Conservation (phyloP, 2,888 invertebrate genomes). For the Anarsia innoxiella region DNA sequence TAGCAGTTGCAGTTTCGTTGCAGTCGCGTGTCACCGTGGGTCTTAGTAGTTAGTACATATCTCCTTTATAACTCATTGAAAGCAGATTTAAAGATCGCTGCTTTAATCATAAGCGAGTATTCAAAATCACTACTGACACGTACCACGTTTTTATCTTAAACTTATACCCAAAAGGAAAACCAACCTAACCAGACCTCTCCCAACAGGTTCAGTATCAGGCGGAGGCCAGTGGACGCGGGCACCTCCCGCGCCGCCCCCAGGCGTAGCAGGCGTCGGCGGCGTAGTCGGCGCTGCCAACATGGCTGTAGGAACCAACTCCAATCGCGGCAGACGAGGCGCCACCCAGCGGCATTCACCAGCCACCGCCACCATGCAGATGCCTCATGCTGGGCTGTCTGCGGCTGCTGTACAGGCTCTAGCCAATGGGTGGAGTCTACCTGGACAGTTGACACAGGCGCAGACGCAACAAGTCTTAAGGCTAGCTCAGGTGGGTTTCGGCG, state of each 20-base stretch:
- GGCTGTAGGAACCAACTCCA: constrained; percentile 38
- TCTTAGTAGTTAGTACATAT: too few species aligned
- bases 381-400: constrained; percentile 52
- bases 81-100: too few species aligned
- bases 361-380: constrained; percentile 55
- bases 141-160: too few species aligned
- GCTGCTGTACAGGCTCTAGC: constrained; percentile 62
- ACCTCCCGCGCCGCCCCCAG: constrained; percentile 81
- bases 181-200: too few species aligned
- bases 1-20: too few species aligned
- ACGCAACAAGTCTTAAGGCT: constrained; percentile 69
- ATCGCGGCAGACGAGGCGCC: constrained; percentile 45
- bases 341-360: constrained; percentile 46
- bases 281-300: constrained; percentile 33
- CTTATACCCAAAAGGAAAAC: too few species aligned
- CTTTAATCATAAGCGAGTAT: too few species aligned
- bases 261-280: constrained; percentile 38
- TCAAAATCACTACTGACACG: too few species aligned
- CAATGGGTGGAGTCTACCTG: constrained; percentile 50
- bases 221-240: constrained; percentile 87
- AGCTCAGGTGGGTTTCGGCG: constrained; percentile 55
- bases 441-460: constrained; percentile 61
- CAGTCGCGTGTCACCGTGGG: too few species aligned
- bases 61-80: not conserved
- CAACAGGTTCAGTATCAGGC: constrained; percentile 52